Conservation (phyloP, 2,113 vertebrate genomes). For the Oryzias javanicus region DNA sequence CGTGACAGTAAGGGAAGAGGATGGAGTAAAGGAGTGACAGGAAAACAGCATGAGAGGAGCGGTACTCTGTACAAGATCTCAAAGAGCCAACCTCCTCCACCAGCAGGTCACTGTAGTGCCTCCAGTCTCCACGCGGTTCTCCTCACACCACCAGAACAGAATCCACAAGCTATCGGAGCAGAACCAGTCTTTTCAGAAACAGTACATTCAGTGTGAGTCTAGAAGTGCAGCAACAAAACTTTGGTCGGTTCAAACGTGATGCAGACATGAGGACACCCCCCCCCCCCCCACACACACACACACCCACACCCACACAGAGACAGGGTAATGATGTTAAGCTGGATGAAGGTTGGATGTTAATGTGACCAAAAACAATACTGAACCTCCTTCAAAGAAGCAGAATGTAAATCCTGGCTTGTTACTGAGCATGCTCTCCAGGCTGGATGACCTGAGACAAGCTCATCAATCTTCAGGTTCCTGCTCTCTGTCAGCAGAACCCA, state of each 20-base stretch:
- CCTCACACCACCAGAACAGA: constrained; percentile 42
- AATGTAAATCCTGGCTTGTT: not conserved
- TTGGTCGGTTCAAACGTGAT: constrained; percentile 56
- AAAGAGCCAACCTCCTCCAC: constrained; percentile 24
- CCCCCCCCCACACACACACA: no score
- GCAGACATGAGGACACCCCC: constrained; percentile 3
- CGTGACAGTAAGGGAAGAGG: constrained; percentile 30
- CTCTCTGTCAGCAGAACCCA: not conserved
- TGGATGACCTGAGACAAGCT: constrained; percentile 83
- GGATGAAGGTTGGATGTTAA: no score
- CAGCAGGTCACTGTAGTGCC: constrained; percentile 32
- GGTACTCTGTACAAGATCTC: constrained; percentile 37
- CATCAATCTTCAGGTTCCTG: not conserved
- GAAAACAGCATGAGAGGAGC: constrained; percentile 29
- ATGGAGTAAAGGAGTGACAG: constrained; percentile 35
- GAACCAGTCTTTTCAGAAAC: constrained; percentile 32
- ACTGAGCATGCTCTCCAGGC: constrained; percentile 75
- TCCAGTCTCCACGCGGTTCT: constrained; percentile 19
- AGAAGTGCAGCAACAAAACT: constrained; percentile 52
- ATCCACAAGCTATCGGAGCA: constrained; percentile 20
- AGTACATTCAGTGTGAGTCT: constrained; percentile 69
- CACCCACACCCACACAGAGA: no score
- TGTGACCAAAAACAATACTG: no score
- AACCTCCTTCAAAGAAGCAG: no score
- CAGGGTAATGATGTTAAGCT: no score